A percentile compares a stretch with the other conserved stretches of the same genome.
phyloP scores from a whole-genome alignment of 2,113 vertebrate genomes.

The Geococcyx californianus region DNA sequence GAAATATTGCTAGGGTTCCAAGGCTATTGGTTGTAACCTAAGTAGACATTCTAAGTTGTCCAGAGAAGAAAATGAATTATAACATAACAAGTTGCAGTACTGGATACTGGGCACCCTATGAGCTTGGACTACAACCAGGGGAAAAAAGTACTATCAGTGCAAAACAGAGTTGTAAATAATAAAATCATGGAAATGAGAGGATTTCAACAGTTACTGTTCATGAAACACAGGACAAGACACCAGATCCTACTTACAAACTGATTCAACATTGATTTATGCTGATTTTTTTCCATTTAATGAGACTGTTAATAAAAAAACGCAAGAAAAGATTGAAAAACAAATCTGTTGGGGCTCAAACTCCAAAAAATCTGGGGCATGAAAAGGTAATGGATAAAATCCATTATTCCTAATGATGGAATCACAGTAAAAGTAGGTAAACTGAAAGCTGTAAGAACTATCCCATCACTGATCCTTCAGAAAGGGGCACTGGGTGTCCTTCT shows the following conservation, averaged over 20 bases:
- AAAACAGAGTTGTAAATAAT: neutral
- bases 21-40: neutral
- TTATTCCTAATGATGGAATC: neutral
- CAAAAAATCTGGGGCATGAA: neutral
- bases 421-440: neutral
- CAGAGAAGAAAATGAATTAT: neutral
- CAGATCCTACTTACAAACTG: neutral
- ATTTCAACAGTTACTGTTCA: neutral
- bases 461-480: neutral
- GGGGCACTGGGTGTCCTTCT: rapidly evolving
- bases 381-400: neutral
- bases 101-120: neutral
- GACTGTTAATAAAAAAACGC: neutral
- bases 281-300: neutral
- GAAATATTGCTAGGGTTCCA: neutral
- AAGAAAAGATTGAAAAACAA: neutral
- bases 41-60: neutral
- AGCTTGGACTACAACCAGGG: neutral
- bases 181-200: neutral
- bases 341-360: neutral
- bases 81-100: neutral
- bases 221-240: neutral
- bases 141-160: neutral
- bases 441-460: neutral
- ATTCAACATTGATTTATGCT: neutral